Evolutionary conservation across 2,797 vertebrate species (phyloP), one percentile per base, ranked within the genome.

Genomic region (Gymnoscopelus microlampas): DNA sequence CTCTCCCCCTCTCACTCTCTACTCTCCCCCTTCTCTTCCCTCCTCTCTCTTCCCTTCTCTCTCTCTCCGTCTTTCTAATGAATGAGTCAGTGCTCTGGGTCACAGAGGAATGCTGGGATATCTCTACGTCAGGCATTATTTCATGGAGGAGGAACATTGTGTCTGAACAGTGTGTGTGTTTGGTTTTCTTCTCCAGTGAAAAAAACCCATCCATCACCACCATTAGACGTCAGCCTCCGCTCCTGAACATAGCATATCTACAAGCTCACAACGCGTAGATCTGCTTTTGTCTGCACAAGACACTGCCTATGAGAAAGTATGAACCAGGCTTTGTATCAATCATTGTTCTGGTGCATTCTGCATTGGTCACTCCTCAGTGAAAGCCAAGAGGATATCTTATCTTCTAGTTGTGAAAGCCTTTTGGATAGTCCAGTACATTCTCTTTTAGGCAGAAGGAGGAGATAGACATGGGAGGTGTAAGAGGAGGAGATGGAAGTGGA

Each of bases 21-120:
- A 32, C 5, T 32, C 32, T 32, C 32, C 5, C 5, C 5, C 0
- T 32, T 32, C 32, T 32, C 5, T 32, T 19, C 19, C 19, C 19
- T 19, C 1, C 35, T 5, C 6, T 35, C 73, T 63, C 78, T 68
- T 5, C 6, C 32, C 8, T 1, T 39, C 71, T 63, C 73, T 63
- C 78, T 68, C 50, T 78, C 68, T 75, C 67, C 39, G 69, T 67
- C 77, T 71, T 70, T 7, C 84, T 83, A 79, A 87, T 82, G 83
- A 82, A 84, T 82, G 74, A 78, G 70, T 61, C 44, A 55, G 77
- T 76, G 70, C 57, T 78, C 67, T 72, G 75, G 77, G 74, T 80
- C 74, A 75, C 79, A 68, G 76, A 88, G 82, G 87, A 88, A 89
- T 89, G 83, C 71, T 44, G 57, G 44, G 73, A 85, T 89, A 88